A percentile compares a stretch with the other conserved stretches of the same genome.
phyloP scores from a whole-genome alignment of 2,888 invertebrate genomes.

The Brachynemurus nebulosus region DNA sequence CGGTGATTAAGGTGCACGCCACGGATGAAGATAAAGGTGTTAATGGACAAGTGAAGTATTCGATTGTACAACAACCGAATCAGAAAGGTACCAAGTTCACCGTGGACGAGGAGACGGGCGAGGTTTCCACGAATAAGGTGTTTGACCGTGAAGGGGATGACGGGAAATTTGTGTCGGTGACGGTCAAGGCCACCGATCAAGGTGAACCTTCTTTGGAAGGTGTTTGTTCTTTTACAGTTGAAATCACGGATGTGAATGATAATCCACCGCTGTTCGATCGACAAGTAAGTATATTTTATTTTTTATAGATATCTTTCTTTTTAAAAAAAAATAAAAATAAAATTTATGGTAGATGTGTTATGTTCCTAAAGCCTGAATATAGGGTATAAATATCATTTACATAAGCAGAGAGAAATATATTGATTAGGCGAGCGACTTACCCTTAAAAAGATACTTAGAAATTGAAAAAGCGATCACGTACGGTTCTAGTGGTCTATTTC shows the following conservation, averaged over 20 bases:
- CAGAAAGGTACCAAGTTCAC: slow-evolving; percentile 91
- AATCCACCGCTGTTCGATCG: slow-evolving; percentile 90
- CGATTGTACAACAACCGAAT: slow-evolving; percentile 92
- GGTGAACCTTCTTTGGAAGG: slow-evolving; percentile 97
- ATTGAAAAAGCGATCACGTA: no score
- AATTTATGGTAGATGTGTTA: neutral
- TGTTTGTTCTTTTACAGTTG: slow-evolving; percentile 95
- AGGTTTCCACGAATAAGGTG: slow-evolving; percentile 88
- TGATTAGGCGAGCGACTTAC: no score
- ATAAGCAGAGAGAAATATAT: no score
- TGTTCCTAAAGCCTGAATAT: no score
- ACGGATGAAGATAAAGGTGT: slow-evolving; percentile 94
- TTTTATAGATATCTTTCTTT: neutral
- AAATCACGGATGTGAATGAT: slow-evolving; percentile 95
- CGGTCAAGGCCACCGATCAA: slow-evolving; percentile 95
- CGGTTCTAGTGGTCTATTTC: no score
- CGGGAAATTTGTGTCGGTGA: slow-evolving; percentile 91
- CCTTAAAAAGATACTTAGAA: no score
- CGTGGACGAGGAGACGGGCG: slow-evolving; percentile 90
- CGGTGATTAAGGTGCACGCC: slow-evolving; percentile 86
- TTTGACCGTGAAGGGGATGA: slow-evolving; percentile 96
- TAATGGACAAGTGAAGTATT: slow-evolving; percentile 90
- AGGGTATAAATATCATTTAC: no score
- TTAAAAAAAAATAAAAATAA: no score
- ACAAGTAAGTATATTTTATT: slow-evolving; percentile 50